Conservation (phyloP, 2,888 invertebrate species). For the Nemotelus pantherinus region DNA sequence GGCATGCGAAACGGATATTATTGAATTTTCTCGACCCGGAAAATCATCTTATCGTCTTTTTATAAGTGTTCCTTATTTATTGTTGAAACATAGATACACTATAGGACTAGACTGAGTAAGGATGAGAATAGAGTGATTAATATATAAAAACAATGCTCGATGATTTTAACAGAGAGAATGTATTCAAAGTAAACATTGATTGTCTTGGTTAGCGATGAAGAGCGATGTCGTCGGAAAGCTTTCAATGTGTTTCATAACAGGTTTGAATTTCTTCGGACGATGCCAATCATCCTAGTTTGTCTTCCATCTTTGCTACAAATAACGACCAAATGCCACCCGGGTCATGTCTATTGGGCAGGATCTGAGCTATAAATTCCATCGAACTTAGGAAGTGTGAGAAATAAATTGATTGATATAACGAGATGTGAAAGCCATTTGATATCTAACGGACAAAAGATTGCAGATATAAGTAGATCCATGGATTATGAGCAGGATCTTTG, state of each 20-base stretch:
- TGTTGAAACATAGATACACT: not conserved
- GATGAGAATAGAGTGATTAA: not conserved
- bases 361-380: too few relatives aligned
- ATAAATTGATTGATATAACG: constrained; percentile 27
- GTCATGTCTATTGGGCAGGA: not conserved
- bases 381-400: not conserved
- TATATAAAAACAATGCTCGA: constrained; percentile 23
- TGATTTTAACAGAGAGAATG: not conserved
- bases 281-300: not conserved
- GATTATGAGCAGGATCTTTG: too few relatives aligned
- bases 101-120: too few relatives aligned
- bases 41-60: not conserved
- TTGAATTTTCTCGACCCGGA: not conserved
- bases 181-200: constrained; percentile 1
- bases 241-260: constrained; percentile 2
- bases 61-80: not conserved
- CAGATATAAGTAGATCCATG: too few relatives aligned
- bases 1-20: constrained; percentile 4
- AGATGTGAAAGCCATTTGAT: constrained; percentile 15
- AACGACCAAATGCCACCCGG: not conserved
- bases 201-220: not conserved
- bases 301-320: not conserved
- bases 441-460: not conserved
- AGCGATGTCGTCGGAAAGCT: not conserved
- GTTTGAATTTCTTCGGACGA: not conserved